Percentiles rank a stretch among this genome's conserved stretches.
Conservation (phyloP, 2,888 invertebrate species). For the Camponotus fellah region DNA sequence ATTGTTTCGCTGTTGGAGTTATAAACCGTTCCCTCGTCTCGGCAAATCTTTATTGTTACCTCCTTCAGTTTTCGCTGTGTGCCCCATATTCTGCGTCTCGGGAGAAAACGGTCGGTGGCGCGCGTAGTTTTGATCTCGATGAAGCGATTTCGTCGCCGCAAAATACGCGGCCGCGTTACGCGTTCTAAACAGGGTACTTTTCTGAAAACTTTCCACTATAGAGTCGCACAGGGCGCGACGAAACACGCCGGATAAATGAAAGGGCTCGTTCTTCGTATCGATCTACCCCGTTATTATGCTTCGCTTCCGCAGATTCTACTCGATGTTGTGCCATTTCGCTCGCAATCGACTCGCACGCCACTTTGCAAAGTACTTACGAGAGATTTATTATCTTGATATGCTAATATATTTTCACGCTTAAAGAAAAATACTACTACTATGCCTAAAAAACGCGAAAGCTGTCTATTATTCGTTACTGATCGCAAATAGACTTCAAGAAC, state of each 20-base stretch:
- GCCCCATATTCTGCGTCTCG: neutral
- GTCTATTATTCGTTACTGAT: neutral
- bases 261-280: constrained; percentile 42
- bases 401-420: neutral
- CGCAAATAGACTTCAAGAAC: neutral
- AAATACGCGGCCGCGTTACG: constrained; percentile 40
- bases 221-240: constrained; percentile 30
- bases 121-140: constrained; percentile 39
- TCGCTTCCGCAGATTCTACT: constrained; percentile 48
- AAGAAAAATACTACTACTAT: neutral
- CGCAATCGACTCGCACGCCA: constrained; percentile 11
- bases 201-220: constrained; percentile 31
- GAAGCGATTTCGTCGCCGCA: constrained; percentile 27
- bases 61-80: neutral
- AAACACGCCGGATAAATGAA: constrained; percentile 47
- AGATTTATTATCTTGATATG: constrained; percentile 19
- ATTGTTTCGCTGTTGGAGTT: neutral
- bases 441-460: neutral
- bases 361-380: constrained; percentile 8
- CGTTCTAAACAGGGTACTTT: constrained; percentile 31
- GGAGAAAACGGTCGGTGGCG: neutral
- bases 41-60: constrained; percentile 24
- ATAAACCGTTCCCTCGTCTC: neutral
- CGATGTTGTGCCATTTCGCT: constrained; percentile 29
- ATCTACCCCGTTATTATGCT: constrained; percentile 40